These are phyloP conservation scores for Myanophis thanlyinensis DNA, from an alignment of 2,113 vertebrate species.

Conservation along the genomic window DNA sequence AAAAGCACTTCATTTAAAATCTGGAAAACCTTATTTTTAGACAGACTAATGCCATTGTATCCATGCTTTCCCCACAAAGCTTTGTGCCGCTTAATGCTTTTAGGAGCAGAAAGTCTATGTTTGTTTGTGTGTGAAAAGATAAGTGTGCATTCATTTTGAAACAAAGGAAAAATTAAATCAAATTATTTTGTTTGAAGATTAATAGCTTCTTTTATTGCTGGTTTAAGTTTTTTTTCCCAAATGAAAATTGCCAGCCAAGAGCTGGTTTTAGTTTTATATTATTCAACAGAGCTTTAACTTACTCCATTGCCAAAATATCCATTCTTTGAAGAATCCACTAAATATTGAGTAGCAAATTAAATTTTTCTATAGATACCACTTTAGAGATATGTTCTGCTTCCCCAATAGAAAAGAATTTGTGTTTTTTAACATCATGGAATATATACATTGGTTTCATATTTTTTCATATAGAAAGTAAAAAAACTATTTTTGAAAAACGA, in stretches of 20 bases:
- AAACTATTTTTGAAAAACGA: background rate
- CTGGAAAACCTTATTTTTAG: background rate
- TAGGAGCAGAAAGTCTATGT: constrained; percentile 33
- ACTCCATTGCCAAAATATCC: constrained; percentile 24
- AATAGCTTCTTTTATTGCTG: constrained; percentile 20
- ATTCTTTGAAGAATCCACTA: background rate
- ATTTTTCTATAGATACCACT: background rate
- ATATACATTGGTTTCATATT: background rate
- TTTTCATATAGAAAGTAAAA: background rate
- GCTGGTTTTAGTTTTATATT: constrained; percentile 23
- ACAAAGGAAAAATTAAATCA: background rate
- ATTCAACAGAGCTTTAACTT: constrained; percentile 35
- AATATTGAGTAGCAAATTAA: background rate
- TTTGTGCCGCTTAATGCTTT: constrained; percentile 38
- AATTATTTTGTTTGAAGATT: constrained; percentile 11
- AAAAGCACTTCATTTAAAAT: constrained; percentile 38
- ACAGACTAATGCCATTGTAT: constrained; percentile 13
- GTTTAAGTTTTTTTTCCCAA: constrained; percentile 31
- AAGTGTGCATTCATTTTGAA: background rate
- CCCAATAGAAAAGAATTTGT: background rate
- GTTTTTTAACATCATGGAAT: background rate
- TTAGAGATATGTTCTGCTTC: background rate
- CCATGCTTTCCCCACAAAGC: background rate
- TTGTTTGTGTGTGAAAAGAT: background rate
- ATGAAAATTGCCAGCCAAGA: constrained; percentile 36